Percentiles rank a stretch among this genome's conserved stretches.
Conservation (phyloP, 2,113 vertebrate species). For the Saguinus midas region DNA sequence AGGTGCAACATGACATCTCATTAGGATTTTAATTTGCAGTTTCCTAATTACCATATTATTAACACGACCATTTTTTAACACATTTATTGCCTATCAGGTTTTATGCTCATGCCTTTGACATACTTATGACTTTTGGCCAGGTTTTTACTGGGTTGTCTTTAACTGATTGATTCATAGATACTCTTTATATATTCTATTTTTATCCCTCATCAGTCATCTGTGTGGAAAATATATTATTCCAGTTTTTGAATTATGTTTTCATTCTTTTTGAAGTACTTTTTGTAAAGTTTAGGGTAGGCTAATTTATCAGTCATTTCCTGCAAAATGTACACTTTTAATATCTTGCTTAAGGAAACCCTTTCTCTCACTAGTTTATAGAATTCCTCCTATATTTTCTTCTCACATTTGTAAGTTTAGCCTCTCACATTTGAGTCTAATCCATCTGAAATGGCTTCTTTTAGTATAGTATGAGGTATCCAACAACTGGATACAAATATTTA, state of each 20-base stretch:
- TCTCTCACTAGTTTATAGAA: not conserved
- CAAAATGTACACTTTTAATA: not conserved
- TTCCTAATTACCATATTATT: not conserved
- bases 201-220: conserved; percentile 23
- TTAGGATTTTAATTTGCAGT: conserved; percentile 1
- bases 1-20: not conserved
- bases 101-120: not conserved
- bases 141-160: conserved; percentile 23
- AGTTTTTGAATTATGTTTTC: not conserved
- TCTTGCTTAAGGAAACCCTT: not conserved
- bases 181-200: conserved; percentile 45
- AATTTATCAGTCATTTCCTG: not conserved
- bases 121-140: not conserved
- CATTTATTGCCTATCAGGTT: not conserved
- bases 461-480: not conserved
- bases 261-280: conserved; percentile 8
- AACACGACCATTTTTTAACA: not conserved
- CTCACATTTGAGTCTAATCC: not conserved
- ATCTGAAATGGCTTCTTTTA: not conserved
- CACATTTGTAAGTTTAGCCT: not conserved
- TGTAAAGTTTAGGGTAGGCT: conserved; percentile 1
- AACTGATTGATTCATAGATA: not conserved
- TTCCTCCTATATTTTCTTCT: not conserved
- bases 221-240: not conserved
- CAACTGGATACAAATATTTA: not conserved